phyloP scores from a whole-genome alignment of 2,797 vertebrate genomes.

The Dallia pectoralis region DNA sequence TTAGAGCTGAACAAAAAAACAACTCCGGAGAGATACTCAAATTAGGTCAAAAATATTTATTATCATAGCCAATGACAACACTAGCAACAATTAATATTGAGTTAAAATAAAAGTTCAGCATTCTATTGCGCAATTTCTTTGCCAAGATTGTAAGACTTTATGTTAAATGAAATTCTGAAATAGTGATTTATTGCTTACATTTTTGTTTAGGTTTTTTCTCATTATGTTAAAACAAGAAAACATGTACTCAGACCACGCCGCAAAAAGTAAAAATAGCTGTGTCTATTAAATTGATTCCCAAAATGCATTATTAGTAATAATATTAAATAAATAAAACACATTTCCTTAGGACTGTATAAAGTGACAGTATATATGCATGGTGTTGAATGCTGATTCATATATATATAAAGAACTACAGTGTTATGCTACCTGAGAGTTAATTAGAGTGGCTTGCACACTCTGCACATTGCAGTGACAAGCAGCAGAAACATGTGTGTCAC shows the following conservation, averaged over 20 bases:
- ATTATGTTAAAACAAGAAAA: slow-evolving; percentile 1
- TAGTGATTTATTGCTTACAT: background rate
- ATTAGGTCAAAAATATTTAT: slow-evolving; percentile 53
- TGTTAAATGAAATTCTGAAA: background rate
- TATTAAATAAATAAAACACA: slow-evolving; percentile 56
- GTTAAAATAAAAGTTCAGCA: background rate
- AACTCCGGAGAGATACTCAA: slow-evolving; percentile 49
- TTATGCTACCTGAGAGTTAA: slow-evolving; percentile 64
- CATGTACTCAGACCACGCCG: background rate
- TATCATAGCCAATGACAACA: slow-evolving; percentile 10
- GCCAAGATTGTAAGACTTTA: background rate
- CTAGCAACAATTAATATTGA: slow-evolving; percentile 8
- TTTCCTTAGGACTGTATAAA: slow-evolving; percentile 52
- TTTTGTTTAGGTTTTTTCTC: background rate
- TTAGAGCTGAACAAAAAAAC: slow-evolving; percentile 56
- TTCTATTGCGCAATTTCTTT: background rate
- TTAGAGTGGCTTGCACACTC: slow-evolving; percentile 72
- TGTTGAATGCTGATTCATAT: slow-evolving; percentile 69
- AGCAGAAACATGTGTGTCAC: slow-evolving; percentile 64
- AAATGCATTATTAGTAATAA: slow-evolving; percentile 41
- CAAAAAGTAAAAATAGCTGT: slow-evolving; percentile 4
- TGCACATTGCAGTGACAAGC: slow-evolving; percentile 73
- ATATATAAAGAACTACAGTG: slow-evolving; percentile 54
- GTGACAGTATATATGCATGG: slow-evolving; percentile 65
- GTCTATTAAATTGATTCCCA: slow-evolving; percentile 31